Evolutionary conservation across 2,113 vertebrate genomes (phyloP).

Genomic region (Rostratula benghalensis): DNA sequence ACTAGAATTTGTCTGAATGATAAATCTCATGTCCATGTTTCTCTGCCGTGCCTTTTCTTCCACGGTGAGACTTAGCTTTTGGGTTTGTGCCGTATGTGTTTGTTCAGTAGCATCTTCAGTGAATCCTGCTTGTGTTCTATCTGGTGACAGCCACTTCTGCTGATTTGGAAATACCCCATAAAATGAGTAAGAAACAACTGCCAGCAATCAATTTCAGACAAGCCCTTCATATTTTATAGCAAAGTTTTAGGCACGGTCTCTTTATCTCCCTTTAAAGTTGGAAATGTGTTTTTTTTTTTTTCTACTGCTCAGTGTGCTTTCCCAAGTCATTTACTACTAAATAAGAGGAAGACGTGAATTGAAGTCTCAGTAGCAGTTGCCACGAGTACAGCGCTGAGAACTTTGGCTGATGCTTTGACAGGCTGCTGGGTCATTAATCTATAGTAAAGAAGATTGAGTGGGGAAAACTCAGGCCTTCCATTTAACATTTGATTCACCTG

Average conservation of each 20-base stretch:
- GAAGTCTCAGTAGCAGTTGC: not conserved
- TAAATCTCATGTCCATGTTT: not conserved
- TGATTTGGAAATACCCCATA: not conserved
- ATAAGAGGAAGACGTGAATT: not conserved
- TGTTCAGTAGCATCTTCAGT: not conserved
- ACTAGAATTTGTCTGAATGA: not conserved
- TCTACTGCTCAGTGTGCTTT: not conserved
- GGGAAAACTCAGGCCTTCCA: not conserved
- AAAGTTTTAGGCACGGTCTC: not conserved
- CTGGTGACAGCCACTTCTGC: not conserved
- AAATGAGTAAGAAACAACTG: not conserved
- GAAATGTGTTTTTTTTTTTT: not conserved
- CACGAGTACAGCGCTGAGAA: not conserved
- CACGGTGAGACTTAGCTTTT: not conserved
- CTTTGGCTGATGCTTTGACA: not conserved
- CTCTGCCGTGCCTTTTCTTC: rapidly evolving
- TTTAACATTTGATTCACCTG: not conserved
- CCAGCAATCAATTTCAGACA: not conserved
- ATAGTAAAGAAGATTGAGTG: not conserved
- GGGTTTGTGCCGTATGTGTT: not conserved
- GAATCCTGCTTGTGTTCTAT: not conserved
- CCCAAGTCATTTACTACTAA: not conserved
- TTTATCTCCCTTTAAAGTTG: not conserved
- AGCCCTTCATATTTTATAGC: not conserved
- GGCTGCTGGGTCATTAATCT: not conserved